A percentile compares a stretch with the other conserved stretches of the same genome.
Conservation (phyloP, 2,113 vertebrate genomes). For the Chionodraco myersi region DNA sequence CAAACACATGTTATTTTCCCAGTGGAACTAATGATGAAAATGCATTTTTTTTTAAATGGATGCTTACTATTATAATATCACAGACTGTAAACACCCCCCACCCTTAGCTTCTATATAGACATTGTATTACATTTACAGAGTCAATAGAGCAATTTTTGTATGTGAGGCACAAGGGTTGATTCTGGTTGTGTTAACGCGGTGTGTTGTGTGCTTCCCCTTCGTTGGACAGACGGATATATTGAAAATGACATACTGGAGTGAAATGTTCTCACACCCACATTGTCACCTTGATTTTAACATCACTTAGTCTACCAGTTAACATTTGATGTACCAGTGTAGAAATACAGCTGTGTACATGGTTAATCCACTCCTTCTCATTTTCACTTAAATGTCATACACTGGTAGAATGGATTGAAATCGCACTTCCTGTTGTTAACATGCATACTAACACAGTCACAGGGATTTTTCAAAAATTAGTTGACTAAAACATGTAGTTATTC, state of each 20-base stretch:
- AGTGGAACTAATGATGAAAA: no score
- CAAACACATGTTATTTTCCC: no score
- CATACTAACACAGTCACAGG: conserved; percentile 3
- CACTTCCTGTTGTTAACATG: conserved; percentile 8
- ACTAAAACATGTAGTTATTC: conserved; percentile 1
- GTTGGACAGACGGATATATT: conserved; percentile 19
- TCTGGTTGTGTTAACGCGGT: no score
- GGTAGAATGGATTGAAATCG: conserved; percentile 52
- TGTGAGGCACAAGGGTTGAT: no score
- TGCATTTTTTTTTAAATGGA: no score
- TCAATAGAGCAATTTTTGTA: no score
- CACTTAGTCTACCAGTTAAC: conserved; percentile 2
- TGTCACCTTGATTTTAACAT: conserved; percentile 33
- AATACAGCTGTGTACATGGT: conserved; percentile 38
- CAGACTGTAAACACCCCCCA: no score
- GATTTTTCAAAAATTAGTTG: not conserved
- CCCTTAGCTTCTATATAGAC: no score
- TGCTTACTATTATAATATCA: no score
- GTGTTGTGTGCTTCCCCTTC: conserved; percentile 26
- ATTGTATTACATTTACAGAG: no score
- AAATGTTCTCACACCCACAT: conserved; percentile 19
- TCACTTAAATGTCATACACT: conserved; percentile 17
- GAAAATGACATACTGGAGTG: conserved; percentile 25
- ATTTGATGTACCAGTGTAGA: conserved; percentile 36
- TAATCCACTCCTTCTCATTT: conserved; percentile 21